Percentiles rank a stretch among this genome's conserved stretches.
phyloP scores from a whole-genome alignment of 2,797 vertebrate species.

The Phoebastria nigripes region DNA sequence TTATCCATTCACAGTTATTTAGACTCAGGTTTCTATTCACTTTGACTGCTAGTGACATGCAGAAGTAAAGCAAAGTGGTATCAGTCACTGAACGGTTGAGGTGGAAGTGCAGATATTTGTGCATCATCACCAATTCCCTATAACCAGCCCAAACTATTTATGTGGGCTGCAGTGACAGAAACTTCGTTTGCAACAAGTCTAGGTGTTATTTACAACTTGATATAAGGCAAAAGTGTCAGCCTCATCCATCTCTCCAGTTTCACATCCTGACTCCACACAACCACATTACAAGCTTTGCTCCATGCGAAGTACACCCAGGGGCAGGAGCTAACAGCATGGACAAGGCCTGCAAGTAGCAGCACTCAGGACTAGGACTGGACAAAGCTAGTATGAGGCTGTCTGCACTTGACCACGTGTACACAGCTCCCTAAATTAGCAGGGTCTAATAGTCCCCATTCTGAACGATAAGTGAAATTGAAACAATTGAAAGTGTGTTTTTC shows the following conservation, averaged over 20 bases:
- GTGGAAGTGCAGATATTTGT: not conserved
- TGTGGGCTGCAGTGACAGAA: not conserved
- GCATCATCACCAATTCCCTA: not conserved
- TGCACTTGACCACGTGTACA: fast-evolving
- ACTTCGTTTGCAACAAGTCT: not conserved
- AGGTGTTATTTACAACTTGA: not conserved
- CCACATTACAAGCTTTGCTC: not conserved
- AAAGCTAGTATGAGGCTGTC: not conserved
- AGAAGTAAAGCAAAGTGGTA: not conserved
- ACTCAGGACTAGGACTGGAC: not conserved
- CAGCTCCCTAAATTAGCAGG: not conserved
- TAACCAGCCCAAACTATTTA: not conserved
- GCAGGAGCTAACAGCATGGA: not conserved
- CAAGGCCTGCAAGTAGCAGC: not conserved
- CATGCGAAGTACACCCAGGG: not conserved
- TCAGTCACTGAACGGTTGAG: not conserved
- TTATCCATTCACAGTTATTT: not conserved
- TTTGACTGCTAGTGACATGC: not conserved
- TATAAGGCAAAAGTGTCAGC: not conserved
- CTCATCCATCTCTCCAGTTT: not conserved
- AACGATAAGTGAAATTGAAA: not conserved
- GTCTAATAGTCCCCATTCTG: not conserved
- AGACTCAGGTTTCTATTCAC: not conserved
- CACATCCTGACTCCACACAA: not conserved
- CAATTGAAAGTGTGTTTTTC: not conserved